Base-by-base conservation (phyloP, 2,113 vertebrate genomes). In the Phylloscopus whistleri region DNA sequence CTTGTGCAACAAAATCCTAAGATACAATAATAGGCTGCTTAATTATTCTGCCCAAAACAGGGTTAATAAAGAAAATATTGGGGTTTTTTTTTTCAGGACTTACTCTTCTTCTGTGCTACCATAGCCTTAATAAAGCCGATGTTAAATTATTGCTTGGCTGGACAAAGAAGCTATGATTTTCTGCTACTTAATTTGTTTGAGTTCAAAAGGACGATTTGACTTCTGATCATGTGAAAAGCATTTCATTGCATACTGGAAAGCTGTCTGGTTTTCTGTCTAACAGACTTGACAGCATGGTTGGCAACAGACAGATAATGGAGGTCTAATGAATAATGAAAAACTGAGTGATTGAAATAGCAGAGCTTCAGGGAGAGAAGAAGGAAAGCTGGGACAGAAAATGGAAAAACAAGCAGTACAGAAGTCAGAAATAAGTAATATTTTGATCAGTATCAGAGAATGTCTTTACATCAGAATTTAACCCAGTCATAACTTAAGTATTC, bases 261-360 rank as follows among this genome's bases (percentile, higher is more conserved):
- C 83, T 86, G 76, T 92, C 82, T 81, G 60, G 27, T 59, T 91
- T 94, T 84, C 31, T 81, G 35, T 84, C 82, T 88, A 62, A 67
- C 3, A 11, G 73, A 52, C 72, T 74, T 90, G 85, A 94, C 83
- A 70, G 79, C 64, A 64, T 60, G 49, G 88, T 55, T 97, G 85
- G 92, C 85, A 80, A 84, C 55, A 86, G 88, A 70, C 0, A 0
- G 79, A 70, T 93, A 93, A 90, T 75, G 64, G 80, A 78, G 93
- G 62, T 90, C 88, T 91, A 83, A 90, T 88, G 83, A 94, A 92
- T 93, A 97, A 90, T 90, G 68, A 94, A 90, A 85, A 94, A 41
- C 82, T 41, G 64, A 89, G 44, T 90, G 94, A 93, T 64, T 90
- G 83, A 90, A 96, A 93, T 72, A 94, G 62, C 58, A 91, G 92